These are phyloP conservation scores for Scaptomyza pallida DNA, from an alignment of 1,140 invertebrate species.

Conservation along the genomic window DNA sequence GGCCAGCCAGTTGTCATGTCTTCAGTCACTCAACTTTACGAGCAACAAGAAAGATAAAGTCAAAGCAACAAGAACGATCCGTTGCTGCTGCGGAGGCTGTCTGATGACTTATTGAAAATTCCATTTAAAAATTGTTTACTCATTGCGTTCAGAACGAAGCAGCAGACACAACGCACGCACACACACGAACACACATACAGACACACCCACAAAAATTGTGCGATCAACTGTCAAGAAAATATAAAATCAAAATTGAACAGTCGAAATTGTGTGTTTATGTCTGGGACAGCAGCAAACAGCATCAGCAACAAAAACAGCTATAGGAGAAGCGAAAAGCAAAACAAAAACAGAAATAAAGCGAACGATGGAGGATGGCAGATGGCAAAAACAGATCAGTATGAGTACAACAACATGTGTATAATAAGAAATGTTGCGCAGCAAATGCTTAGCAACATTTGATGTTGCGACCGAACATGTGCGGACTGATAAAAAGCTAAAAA, in stretches of 20 bases:
- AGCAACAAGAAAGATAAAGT: slow-evolving; percentile 23
- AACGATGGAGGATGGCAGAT: slow-evolving; percentile 1
- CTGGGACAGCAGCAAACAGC: slow-evolving; percentile 33
- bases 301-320: slow-evolving; percentile 24
- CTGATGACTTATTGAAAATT: slow-evolving; percentile 83
- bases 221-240: slow-evolving; percentile 63
- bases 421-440: too few species aligned
- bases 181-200: slow-evolving; percentile 1
- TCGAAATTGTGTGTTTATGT: slow-evolving; percentile 75
- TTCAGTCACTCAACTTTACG: slow-evolving; percentile 47
- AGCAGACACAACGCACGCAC: slow-evolving; percentile 49
- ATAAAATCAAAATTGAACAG: slow-evolving; percentile 65
- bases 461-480: too few species aligned
- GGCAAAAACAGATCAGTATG: slow-evolving; percentile 19
- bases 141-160: slow-evolving; percentile 66
- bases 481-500: too few species aligned
- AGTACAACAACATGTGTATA: slow-evolving; percentile 7
- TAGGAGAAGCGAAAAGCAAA: slow-evolving; percentile 57
- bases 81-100: slow-evolving; percentile 26
- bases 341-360: slow-evolving; percentile 19
- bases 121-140: slow-evolving; percentile 83
- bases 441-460: too few species aligned
- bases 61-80: slow-evolving; percentile 44
- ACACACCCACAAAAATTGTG: slow-evolving; percentile 23
- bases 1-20: slow-evolving; percentile 34